Base-by-base conservation (phyloP, 2,797 vertebrate genomes). In the Spondyliosoma cantharus region DNA sequence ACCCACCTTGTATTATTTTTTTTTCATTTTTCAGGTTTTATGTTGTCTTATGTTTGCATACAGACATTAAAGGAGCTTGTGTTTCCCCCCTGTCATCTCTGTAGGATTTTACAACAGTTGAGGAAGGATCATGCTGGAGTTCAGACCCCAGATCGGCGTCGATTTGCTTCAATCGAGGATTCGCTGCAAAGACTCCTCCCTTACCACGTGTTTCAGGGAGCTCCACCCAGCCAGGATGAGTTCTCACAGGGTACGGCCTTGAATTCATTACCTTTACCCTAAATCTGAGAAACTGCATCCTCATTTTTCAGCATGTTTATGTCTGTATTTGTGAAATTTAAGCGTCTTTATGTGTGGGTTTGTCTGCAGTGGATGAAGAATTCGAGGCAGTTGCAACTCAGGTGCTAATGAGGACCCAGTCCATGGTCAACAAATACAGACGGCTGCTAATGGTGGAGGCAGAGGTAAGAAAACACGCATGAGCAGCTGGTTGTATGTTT, bases 391-490 rank as follows among this genome's bases (percentile, higher is more conserved):
- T 96, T 81, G 96, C 98, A 57, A 94, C 96, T 43, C 97, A 98
- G 61, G 96, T 99, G 86, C 90, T 99, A 81, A 97, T 95, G 90
- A 97, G 95, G 92, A 99, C 97, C 0, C 96, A 98, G 81, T 93
- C 95, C 80, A 99, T 99, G 98, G 95, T 99, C 52, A 98, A 97
- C 95, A 99, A 99, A 90, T 99, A 99, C 91, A 96, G 97, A 87
- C 96, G 95, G 78, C 94, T 99, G 67, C 96, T 99, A 25, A 90
- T 99, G 90, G 97, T 98, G 90, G 98, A 99, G 74, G 96, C 97
- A 63, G 98, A 99, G 97, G 98, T 98, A 93, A 19, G 77, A 3
- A 20, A 13, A 24, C 15, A 29, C 2, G 12, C 7, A 7, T 0
- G 3, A 53, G 52, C 15, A 49, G 15, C 32, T 8, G 9, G 42